Evolutionary conservation across 2,113 vertebrate genomes (phyloP), one percentile per base, ranked within the genome.

Genomic region (Ptyas mucosa): DNA sequence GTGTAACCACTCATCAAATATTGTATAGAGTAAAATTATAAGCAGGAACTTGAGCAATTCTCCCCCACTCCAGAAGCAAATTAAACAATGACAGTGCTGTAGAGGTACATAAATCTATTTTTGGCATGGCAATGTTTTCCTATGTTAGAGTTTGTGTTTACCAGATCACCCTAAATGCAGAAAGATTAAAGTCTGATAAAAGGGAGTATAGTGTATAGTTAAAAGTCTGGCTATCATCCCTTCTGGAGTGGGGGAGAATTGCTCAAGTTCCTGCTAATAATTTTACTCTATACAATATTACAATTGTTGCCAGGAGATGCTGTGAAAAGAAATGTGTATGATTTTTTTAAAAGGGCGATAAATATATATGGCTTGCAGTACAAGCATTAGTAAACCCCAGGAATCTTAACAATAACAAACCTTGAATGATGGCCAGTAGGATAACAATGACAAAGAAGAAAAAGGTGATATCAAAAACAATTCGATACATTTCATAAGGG

Each of bases 361-460:
- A 49, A 1, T 61, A 8, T 26, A 88, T 6, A 93, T 91, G 29
- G 18, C 34, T 92, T 26, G 0, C 3, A 90, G 15, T 26, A 91
- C 64, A 18, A 58, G 39, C 53, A 54, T 85, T 26, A 64, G 9
- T n/a, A 43, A 94, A 92, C 89, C 55, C 34, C 81, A 26, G 9
- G 9, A 61, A 21, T 46, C 64, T 14, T 91, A 85, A 0, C 18
- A 49, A 53, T 89, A 92, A 10, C 20, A 26, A 97, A 99, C 99
- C 99, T 98, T 99, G 99, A 96, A 99, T 99, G 96, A 99, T 99
- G 95, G 99, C 99, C 97, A 99, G 97, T 57, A 99, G 97, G 97
- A 99, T 99, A 96, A 99, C 99, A 90, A 99, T 99, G 95, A 99
- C 99, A 20, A 99, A 99, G 98, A 99, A 99, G 98, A 99, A 99